Evolutionary conservation across 2,888 invertebrate genomes (phyloP).

Genomic region (Drosophila niveifrons): DNA sequence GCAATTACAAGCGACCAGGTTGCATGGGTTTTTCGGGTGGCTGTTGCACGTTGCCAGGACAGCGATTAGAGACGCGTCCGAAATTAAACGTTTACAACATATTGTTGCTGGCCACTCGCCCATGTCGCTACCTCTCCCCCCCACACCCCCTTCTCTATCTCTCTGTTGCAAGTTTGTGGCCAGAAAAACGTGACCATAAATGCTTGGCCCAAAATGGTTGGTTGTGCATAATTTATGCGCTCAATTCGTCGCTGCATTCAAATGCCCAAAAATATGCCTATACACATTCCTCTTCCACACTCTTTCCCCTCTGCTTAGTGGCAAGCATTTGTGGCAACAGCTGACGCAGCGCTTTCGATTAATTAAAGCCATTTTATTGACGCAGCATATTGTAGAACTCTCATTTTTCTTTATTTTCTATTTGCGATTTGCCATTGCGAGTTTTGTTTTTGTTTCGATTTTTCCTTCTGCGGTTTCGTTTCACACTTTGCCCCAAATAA

Average conservation of each 20-base stretch:
- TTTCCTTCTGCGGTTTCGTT: neutral
- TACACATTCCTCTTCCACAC: too few species aligned
- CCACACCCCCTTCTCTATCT: conserved; percentile 3
- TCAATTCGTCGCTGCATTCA: conserved; percentile 73
- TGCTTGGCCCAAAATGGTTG: conserved; percentile 68
- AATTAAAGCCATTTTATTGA: conserved; percentile 78
- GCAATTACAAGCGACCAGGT: conserved; percentile 69
- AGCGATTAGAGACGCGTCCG: conserved; percentile 77
- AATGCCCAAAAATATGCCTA: conserved; percentile 44
- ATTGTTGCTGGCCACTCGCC: conserved; percentile 67
- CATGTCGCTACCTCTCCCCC: neutral
- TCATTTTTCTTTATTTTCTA: neutral
- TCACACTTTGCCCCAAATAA: neutral
- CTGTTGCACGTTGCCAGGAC: conserved; percentile 72
- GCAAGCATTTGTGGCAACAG: conserved; percentile 52
- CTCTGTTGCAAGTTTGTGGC: conserved; percentile 39
- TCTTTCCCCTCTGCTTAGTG: neutral
- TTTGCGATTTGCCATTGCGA: neutral
- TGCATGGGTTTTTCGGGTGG: conserved; percentile 19
- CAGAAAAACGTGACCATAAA: conserved; percentile 65
- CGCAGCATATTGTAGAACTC: conserved; percentile 29
- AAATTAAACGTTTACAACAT: conserved; percentile 82
- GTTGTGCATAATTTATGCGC: conserved; percentile 77
- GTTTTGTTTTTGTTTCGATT: conserved; percentile 11
- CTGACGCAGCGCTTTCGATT: conserved; percentile 68